Base-by-base conservation (phyloP, 2,888 invertebrate species). In the Chironomus tentans region DNA sequence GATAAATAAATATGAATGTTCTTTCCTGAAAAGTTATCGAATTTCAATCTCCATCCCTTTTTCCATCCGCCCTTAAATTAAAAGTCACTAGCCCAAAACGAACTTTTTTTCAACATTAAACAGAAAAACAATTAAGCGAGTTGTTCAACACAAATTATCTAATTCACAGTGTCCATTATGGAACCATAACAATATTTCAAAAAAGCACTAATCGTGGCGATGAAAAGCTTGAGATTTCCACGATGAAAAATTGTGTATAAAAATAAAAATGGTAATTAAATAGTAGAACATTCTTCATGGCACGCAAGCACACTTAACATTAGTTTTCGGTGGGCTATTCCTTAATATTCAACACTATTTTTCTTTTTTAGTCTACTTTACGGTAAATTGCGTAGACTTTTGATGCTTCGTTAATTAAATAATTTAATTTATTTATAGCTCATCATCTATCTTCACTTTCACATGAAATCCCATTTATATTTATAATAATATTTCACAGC, bases 401-500 rank as follows among this genome's bases (percentile, higher is more conserved):
- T 65, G 38, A 38, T 38, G 7, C 13, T 18, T 48, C 47, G 74
- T 74, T 74, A 74, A 74, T 74, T 74, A 68, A 74, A 73, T 73
- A 56, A 73, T 62, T 74, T 68, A 74, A 74, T 74, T 73, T 74
- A 74, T 74, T 74, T 74, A 74, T 68, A 62, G 65, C 3, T 22
- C 2, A 18, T 68, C 74, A 74, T 74, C 48, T n/a, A 61, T 74
- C 74, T 62, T 18, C 10, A 56, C 22, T 65, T 65, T 65, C 62
- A 28, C 18, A 7, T 12, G 24, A 65, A 38, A 74, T 18, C 47
- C n/a, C 18, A 74, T 47, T 18, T 10, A 65, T 3, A 13, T 68
- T n/a, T 38, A 65, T 68, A 74, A 74, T 68, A 13, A 13, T 21
- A 24, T 28, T 15, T 65, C 61, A 74, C 62, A 38, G 46, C 13